Evolutionary conservation across 1,140 invertebrate species (phyloP).

Genomic region (Drosophila punjabiensis): DNA sequence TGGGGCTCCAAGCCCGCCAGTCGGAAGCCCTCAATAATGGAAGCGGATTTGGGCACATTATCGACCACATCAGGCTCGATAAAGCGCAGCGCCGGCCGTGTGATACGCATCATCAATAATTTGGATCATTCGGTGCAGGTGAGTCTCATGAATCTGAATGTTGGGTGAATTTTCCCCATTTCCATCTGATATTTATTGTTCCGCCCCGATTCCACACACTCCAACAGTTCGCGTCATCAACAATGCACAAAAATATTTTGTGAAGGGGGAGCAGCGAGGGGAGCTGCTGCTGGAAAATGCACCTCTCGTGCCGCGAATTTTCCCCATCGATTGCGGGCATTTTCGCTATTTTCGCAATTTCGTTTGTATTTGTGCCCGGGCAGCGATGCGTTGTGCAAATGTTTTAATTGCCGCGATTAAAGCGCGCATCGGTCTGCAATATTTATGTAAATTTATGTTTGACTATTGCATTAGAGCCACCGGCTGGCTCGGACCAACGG

Average conservation of each 20-base stretch:
- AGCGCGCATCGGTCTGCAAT: conserved; percentile 40
- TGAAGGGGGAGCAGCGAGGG: not conserved
- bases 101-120: conserved; percentile 96
- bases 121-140: conserved; percentile 96
- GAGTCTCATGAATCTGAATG: conserved; percentile 44
- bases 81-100: conserved; percentile 92
- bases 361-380: conserved; percentile 43
- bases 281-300: conserved; percentile 24
- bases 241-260: conserved; percentile 58
- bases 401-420: conserved; percentile 69
- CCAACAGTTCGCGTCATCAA: conserved; percentile 31
- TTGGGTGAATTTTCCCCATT: conserved; percentile 3
- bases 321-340: conserved; percentile 38
- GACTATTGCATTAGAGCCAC: conserved; percentile 55
- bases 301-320: conserved; percentile 21
- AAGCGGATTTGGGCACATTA: conserved; percentile 90
- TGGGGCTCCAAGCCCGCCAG: conserved; percentile 86
- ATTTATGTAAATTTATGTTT: conserved; percentile 62
- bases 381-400: conserved; percentile 52
- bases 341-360: conserved; percentile 50
- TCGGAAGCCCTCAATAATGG: conserved; percentile 91
- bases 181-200: conserved; percentile 61
- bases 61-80: conserved; percentile 87
- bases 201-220: not conserved
- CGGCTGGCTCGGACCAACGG: not conserved